Evolutionary conservation across 2,113 vertebrate species (phyloP), one percentile per base, ranked within the genome.

Genomic region (Kryptolebias marmoratus): DNA sequence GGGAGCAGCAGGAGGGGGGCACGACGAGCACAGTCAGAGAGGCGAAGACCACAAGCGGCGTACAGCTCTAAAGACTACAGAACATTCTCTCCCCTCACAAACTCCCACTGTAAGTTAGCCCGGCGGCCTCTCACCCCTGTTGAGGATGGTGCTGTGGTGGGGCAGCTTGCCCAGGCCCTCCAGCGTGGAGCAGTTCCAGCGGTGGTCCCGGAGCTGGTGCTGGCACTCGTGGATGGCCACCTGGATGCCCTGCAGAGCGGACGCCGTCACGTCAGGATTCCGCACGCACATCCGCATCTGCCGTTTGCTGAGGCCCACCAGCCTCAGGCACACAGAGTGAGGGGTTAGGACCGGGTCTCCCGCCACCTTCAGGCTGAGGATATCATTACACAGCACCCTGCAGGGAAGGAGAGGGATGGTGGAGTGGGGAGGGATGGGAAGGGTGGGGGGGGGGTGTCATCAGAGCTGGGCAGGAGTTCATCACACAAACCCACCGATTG

Each of bases 131-230:
- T 93, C 90, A 97, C 96, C 96, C 89, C 95, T 93, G 85, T 94
- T 96, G 79, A 97, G 94, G 77, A 97, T 95, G 81, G 92, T 92
- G 73, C 92, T 97, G 84, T 96, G 95, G 62, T 95, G 94, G n/a
- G 95, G 95, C 87, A 96, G 88, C 42, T 95, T 95, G 85, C 95
- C 93, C 3, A 93, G 86, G 58, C 91, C 93, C 90, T 96, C 95
- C 77, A 97, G 88, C 0, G 95, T 92, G 0, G 96, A 97, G 84
- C 96, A 97, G 90, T 97, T 96, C 96, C 96, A 97, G 73, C 96
- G 95, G 87, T 97, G 96, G 86, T 95, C 94, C 16, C 92, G 93
- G 73, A 97, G 91, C 90, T 97, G 96, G 73, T 96, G 93, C 85
- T 96, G 96, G 87, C 96, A 97, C 82, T 97, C 96, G 10, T 97